Evolutionary conservation across 2,888 invertebrate genomes (phyloP), one percentile per base, ranked within the genome.

Genomic region (Coelogynopora nodosa): DNA sequence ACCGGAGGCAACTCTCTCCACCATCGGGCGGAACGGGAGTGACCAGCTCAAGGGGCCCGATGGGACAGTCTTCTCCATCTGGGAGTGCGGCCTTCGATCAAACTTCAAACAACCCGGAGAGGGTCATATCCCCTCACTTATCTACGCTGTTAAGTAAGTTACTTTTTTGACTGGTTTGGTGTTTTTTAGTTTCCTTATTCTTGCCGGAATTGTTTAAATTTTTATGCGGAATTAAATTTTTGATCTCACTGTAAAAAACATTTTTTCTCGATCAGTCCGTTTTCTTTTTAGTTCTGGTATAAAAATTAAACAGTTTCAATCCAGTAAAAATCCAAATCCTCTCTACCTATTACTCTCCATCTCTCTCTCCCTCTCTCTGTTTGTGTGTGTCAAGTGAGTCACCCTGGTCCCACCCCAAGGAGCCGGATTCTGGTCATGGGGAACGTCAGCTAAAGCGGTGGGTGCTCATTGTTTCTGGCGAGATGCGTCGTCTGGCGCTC

Each of bases 121-220:
- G 74, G 74, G 74, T 23, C 74, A 74, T 74, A 74, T 74, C 74
- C 74, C 74, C 23, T 74, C 74, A 74, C 18, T 74, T 23, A 23
- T 74, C 23, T 74, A 74, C 74, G 5, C 74, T n/a, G 23, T 74
- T 26, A 13, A 74, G 74, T 74, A 26, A 74, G 74, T 74, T 18
- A n/a, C n/a, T n/a, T n/a, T n/a, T n/a, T n/a, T n/a, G n/a, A n/a
- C n/a, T n/a, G n/a, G n/a, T n/a, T n/a, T n/a, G n/a, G n/a, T n/a
- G n/a, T n/a, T n/a, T n/a, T n/a, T n/a, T n/a, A n/a, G n/a, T n/a
- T n/a, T n/a, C n/a, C n/a, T n/a, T n/a, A n/a, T n/a, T n/a, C n/a
- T n/a, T n/a, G n/a, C n/a, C n/a, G n/a, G n/a, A n/a, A n/a, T n/a
- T n/a, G n/a, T n/a, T n/a, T n/a, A n/a, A n/a, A n/a, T n/a, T n/a